phyloP scores from a whole-genome alignment of 1,140 invertebrate species.

The Solenopsis invicta region DNA sequence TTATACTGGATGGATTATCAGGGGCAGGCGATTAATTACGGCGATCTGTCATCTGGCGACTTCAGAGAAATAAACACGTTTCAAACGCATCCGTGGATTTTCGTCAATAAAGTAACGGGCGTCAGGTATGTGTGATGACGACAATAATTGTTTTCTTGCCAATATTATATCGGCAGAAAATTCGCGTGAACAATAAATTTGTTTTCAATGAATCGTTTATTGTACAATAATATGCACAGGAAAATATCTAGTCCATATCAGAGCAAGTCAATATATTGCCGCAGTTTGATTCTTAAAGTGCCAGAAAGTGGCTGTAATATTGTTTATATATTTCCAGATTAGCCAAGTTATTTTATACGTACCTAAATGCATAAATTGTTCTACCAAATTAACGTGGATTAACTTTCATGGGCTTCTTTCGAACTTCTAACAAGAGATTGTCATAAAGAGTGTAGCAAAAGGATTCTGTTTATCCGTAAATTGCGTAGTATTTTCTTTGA shows the following conservation, averaged over 20 bases:
- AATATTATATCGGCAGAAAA: background rate
- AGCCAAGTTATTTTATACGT: background rate
- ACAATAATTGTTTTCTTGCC: background rate
- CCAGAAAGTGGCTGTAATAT: background rate
- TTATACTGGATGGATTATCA: constrained; percentile 92
- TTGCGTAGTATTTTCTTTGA: constrained; percentile 3
- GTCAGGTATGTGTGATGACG: constrained; percentile 84
- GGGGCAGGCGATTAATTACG: constrained; percentile 88
- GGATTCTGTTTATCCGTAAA: background rate
- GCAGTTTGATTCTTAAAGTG: constrained; percentile 8
- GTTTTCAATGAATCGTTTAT: background rate
- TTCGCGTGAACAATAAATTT: background rate
- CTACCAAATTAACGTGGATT: background rate
- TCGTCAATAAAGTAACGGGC: constrained; percentile 89
- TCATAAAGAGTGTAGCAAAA: background rate
- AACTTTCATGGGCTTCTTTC: background rate
- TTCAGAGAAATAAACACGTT: constrained; percentile 91
- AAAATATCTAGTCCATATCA: background rate
- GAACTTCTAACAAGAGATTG: background rate
- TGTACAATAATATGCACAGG: background rate
- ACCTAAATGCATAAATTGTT: constrained; percentile 14
- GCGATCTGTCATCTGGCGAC: constrained; percentile 86
- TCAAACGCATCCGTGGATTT: constrained; percentile 92
- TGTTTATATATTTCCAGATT: background rate
- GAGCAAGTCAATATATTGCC: background rate